Evolutionary conservation across 1,140 invertebrate species (phyloP).

Genomic region (Drosophila sp.): DNA sequence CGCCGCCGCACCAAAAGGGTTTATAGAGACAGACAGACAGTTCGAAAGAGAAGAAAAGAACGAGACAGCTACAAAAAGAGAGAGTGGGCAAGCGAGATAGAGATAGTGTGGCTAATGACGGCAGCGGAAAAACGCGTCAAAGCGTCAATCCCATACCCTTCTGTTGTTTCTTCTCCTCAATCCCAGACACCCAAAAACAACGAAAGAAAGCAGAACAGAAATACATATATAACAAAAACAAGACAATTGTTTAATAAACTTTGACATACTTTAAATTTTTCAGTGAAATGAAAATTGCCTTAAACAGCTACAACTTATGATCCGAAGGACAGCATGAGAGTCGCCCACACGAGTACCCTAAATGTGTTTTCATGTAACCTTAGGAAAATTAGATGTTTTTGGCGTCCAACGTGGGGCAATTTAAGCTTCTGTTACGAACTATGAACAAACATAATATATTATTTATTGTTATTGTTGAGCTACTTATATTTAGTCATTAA

Average conservation of each 20-base stretch:
- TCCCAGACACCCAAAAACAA: constrained; percentile 39
- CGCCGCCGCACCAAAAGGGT: constrained; percentile 38
- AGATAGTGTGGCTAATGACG: constrained; percentile 28
- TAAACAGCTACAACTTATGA: constrained; percentile 25
- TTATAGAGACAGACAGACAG: constrained; percentile 11
- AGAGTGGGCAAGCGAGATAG: not conserved
- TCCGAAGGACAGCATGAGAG: not conserved
- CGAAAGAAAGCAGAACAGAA: not conserved
- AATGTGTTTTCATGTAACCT: not conserved
- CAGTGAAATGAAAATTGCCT: constrained; percentile 30
- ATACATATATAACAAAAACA: constrained; percentile 5
- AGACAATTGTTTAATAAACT: constrained; percentile 76
- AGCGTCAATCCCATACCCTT: constrained; percentile 15
- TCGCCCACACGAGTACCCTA: constrained; percentile 28
- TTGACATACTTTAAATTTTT: constrained; percentile 72
- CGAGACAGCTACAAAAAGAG: not conserved
- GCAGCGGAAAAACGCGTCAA: constrained; percentile 47
- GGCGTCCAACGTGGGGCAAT: not conserved
- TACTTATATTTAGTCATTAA: no score
- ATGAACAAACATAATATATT: no score
- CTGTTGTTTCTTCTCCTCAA: not conserved
- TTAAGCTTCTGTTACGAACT: no score
- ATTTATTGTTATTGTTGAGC: no score
- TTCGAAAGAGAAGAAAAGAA: not conserved
- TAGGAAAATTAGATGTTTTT: no score